Base-by-base conservation (phyloP, 2,797 vertebrate species). In the Acrocephalus scirpaceus region DNA sequence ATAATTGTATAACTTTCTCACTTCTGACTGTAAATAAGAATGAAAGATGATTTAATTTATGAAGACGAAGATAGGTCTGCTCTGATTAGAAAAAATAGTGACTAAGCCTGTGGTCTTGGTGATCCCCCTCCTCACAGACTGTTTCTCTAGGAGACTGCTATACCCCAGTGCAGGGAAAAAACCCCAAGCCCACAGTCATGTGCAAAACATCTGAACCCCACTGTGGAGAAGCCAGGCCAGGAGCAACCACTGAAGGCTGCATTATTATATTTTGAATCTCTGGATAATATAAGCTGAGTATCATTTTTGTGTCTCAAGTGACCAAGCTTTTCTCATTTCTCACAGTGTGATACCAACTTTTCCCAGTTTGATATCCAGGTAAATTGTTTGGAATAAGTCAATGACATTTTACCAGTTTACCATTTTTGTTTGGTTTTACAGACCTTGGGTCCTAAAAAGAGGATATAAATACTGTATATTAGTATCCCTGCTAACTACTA, bases 391-490 rank as follows among this genome's bases (percentile, higher is more conserved):
- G 96, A 94, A 47, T 70, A 79, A 96, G 51, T 85, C 75, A 51
- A 6, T 78, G 89, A 51, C n/a, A 9, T 82, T 95, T 80, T 94
- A 48, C 50, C 40, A 14, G 47, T 86, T n/a, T n/a, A n/a, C n/a
- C n/a, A n/a, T n/a, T 78, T 62, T 47, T 90, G 44, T 92, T 94
- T 95, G 64, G 44, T 84, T 95, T 92, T 48, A 74, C 88, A 92
- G 92, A 73, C 42, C 42, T 90, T 4, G 2, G 60, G 71, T 80
- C 53, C 61, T 76, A 77, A 66, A 92, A 88, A 61, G 54, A 77
- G 6, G 42, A 54, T 69, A 76, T 64, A 56, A 51, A 54, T 93
- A 73, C 87, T 72, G 36, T 65, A 67, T 88, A 0, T 36, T 64
- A 71, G 40, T 92, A 34, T 77, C 42, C 30, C 73, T 95, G 71